A percentile compares a stretch with the other conserved stretches of the same genome.
These are phyloP conservation scores for Callorhinus ursinus DNA, from an alignment of 2,113 vertebrate species.

Conservation along the genomic window DNA sequence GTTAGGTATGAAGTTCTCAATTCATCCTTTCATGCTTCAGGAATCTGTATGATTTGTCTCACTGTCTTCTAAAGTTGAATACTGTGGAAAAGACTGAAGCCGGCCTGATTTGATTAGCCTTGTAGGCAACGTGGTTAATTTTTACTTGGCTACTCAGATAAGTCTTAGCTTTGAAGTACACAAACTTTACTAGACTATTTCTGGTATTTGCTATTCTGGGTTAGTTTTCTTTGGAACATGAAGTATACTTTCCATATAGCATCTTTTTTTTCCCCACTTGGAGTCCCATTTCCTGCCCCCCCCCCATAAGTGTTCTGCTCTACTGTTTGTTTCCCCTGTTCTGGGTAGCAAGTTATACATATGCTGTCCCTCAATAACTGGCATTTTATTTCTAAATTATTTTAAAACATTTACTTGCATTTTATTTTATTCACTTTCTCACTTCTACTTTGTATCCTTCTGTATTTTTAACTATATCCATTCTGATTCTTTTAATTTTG, in stretches of 20 bases:
- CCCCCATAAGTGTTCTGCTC: background rate
- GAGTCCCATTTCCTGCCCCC: background rate
- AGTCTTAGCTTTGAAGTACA: background rate
- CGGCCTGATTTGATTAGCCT: background rate
- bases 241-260: background rate
- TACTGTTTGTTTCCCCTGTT: background rate
- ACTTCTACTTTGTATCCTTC: background rate
- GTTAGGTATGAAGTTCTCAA: background rate
- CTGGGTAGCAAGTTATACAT: background rate
- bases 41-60: background rate
- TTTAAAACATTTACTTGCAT: background rate
- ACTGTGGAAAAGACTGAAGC: background rate
- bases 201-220: background rate
- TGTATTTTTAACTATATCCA: background rate
- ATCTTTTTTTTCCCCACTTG: background rate
- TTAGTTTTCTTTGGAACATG: constrained; percentile 10
- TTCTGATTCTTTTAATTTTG: background rate
- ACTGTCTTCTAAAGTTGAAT: background rate
- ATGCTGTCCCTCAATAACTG: accelerated
- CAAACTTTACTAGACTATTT: background rate
- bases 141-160: background rate
- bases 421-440: background rate
- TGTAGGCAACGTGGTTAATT: background rate
- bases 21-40: no score
- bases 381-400: background rate